Conservation (phyloP, 2,113 vertebrate species). For the Chaetops frenatus region DNA sequence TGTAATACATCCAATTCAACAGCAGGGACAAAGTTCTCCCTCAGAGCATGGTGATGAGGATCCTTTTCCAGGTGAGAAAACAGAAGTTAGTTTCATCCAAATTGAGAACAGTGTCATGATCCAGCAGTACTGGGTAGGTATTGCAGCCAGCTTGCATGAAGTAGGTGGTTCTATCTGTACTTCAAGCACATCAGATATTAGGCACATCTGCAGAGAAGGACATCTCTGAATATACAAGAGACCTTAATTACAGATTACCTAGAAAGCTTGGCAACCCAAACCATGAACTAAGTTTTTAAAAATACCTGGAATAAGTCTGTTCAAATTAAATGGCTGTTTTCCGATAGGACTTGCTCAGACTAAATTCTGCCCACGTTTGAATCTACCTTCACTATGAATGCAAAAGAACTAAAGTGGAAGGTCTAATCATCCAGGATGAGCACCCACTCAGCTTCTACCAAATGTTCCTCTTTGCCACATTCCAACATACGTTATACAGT, state of each 20-base stretch:
- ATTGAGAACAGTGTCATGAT: neutral
- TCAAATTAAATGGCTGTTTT: neutral
- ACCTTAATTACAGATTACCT: neutral
- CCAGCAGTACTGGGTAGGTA: neutral
- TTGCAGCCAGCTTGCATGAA: neutral
- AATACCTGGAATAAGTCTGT: neutral
- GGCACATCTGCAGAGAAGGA: neutral
- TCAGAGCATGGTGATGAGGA: rapidly evolving
- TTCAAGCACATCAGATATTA: neutral
- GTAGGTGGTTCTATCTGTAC: neutral
- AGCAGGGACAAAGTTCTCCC: neutral
- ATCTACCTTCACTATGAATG: neutral
- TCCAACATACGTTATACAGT: neutral
- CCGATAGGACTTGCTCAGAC: neutral
- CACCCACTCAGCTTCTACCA: neutral
- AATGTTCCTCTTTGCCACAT: neutral
- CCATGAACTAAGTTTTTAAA: neutral
- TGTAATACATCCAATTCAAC: neutral
- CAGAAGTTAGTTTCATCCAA: neutral
- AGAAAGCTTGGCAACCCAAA: neutral
- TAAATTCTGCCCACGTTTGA: neutral
- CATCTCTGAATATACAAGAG: neutral
- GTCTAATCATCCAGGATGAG: neutral
- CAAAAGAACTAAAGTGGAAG: neutral
- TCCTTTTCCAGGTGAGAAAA: neutral